Base-by-base conservation (phyloP, 35 echinoderm and acorn worm genomes). In the Heliocidaris tuberculata region DNA sequence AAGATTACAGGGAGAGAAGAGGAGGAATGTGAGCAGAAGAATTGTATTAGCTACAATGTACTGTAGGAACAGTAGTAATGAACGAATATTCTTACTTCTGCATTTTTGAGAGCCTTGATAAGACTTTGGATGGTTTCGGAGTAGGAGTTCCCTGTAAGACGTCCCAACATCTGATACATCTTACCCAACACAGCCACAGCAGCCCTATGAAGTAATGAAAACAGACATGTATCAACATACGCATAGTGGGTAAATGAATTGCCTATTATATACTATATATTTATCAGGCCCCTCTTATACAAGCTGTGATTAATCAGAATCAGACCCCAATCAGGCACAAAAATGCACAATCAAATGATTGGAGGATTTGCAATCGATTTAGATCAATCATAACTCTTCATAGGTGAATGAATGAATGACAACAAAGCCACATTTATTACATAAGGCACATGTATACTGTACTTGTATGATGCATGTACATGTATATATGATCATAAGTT, bases 71-170 rank as follows among this genome's bases (percentile, higher is more conserved):
- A 78, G 65, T 15, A 7, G 21, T 78, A 19, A n/a, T n/a, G 27
- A 1, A 24, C 35, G 3, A 78, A 52, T 10, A 11, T 17, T 86
- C 95, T 95, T 95, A 99, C 98, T 94, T 99, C 98, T 90, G 98
- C 98, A 99, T 99, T 99, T 92, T 96, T 99, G 8, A 99, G 94
- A 24, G 98, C 98, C 95, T 96, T 99, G 27, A 99, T 94, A 47
- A 99, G 93, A 87, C 95, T 96, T 93, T 97, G 96, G 13, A 99
- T 99, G 10, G 98, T 99, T 49, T 99, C 98, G 60, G 97, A 88
- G 49, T 96, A 99, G 21, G 95, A 94, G 85, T 97, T 95, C 12
- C 98, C 98, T 93, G 97, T 97, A 94, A 99, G 95, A 16, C 98
- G 59, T 35, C 98, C 98, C 31, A 99, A 85, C 94, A 95, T 96